These are phyloP conservation scores for Argyra leucocephala DNA, from an alignment of 2,888 invertebrate species.

Conservation along the genomic window DNA sequence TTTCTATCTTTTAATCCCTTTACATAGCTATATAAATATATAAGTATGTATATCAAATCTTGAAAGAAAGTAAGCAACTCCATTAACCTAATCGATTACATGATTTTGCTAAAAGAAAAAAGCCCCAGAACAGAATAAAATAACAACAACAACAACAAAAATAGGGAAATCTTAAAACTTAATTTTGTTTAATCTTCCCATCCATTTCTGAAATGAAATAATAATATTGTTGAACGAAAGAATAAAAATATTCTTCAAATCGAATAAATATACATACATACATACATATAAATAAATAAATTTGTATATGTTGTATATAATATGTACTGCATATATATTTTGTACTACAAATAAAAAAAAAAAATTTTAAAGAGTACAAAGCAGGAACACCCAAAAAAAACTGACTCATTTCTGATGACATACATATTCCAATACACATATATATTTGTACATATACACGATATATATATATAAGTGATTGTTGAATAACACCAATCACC, in stretches of 20 bases:
- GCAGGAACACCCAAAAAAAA: background rate
- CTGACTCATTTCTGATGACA: background rate
- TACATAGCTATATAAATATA: background rate
- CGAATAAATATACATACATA: too few relatives aligned
- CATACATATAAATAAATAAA: too few relatives aligned
- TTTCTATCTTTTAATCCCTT: background rate
- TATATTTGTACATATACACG: too few relatives aligned
- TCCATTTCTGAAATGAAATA: background rate
- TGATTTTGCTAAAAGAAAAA: background rate
- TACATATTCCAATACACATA: too few relatives aligned
- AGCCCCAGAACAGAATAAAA: background rate
- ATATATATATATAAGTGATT: background rate
- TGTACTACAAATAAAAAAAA: too few relatives aligned
- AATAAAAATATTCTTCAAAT: too few relatives aligned
- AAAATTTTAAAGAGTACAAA: too few relatives aligned
- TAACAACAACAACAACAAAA: background rate
- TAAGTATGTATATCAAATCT: background rate
- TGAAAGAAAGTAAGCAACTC: background rate
- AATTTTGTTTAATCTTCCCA: constrained; percentile 1
- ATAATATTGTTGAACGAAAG: background rate
- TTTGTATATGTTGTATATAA: too few relatives aligned
- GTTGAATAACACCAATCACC: background rate
- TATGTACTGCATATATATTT: too few relatives aligned
- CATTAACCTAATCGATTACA: constrained; percentile 6
- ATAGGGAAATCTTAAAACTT: background rate